A percentile compares a stretch with the other conserved stretches of the same genome.
Conservation (phyloP, 2,797 vertebrate genomes). For the Coregonus suidteri region DNA sequence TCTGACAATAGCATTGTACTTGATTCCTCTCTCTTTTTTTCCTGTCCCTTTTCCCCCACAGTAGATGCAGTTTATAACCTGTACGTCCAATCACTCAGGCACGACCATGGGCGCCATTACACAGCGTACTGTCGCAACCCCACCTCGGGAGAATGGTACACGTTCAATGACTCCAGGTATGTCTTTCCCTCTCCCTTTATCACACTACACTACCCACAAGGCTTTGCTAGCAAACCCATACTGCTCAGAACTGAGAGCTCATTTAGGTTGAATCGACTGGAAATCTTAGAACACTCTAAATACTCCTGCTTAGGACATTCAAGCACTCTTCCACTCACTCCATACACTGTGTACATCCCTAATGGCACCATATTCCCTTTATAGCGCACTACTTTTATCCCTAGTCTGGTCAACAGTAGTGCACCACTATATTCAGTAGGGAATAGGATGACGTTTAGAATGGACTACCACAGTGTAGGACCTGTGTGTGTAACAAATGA, state of each 20-base stretch:
- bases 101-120: slow-evolving; percentile 98
- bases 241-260: neutral
- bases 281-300: neutral
- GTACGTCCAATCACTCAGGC: slow-evolving; percentile 98
- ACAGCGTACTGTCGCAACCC: slow-evolving; percentile 96
- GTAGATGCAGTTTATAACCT: slow-evolving; percentile 91
- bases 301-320: neutral
- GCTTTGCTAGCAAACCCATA: neutral
- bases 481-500: too few species aligned
- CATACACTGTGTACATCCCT: too few species aligned
- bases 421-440: too few species aligned
- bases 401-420: too few species aligned
- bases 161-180: slow-evolving; percentile 96
- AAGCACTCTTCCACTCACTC: neutral
- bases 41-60: slow-evolving; percentile 36
- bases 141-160: slow-evolving; percentile 91
- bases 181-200: slow-evolving; percentile 2
- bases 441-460: too few species aligned
- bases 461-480: too few species aligned
- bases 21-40: neutral
- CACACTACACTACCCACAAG: neutral
- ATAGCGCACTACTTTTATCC: too few species aligned
- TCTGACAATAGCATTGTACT: neutral
- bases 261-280: neutral
- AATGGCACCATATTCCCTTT: too few species aligned